Conservation (phyloP, 2,797 vertebrate genomes). For the Artibeus jamaicensis region DNA sequence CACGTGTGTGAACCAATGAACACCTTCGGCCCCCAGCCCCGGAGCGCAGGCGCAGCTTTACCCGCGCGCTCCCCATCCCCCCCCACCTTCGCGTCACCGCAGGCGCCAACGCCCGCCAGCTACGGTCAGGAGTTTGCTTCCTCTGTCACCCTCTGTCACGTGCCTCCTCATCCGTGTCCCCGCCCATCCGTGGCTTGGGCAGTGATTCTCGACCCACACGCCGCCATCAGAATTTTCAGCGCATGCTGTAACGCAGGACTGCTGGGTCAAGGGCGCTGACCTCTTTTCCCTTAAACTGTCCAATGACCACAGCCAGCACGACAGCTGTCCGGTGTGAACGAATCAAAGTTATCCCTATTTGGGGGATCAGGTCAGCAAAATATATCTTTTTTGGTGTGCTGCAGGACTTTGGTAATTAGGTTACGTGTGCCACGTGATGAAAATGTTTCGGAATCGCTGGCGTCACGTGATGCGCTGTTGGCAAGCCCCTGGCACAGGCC, state of each 20-base stretch:
- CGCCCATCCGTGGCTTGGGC: not conserved
- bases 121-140: accelerated
- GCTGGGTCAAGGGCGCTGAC: not conserved
- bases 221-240: not conserved
- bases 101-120: too few relatives aligned
- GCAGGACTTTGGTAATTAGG: not conserved
- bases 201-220: not conserved
- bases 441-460: not conserved
- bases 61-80: too few relatives aligned
- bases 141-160: too few relatives aligned
- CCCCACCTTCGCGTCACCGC: too few relatives aligned
- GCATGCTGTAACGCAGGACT: not conserved
- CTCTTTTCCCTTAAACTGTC: not conserved
- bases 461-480: not conserved
- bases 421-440: not conserved
- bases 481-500: too few relatives aligned
- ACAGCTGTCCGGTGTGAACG: not conserved
- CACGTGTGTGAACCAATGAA: too few relatives aligned
- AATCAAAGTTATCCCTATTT: not conserved
- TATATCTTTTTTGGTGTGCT: too few relatives aligned
- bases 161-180: too few relatives aligned
- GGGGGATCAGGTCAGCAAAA: too few relatives aligned
- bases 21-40: too few relatives aligned
- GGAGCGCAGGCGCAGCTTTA: too few relatives aligned
- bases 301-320: not conserved